phyloP scores from a whole-genome alignment of 2,113 vertebrate genomes.

The Rousettus leschenaultii region DNA sequence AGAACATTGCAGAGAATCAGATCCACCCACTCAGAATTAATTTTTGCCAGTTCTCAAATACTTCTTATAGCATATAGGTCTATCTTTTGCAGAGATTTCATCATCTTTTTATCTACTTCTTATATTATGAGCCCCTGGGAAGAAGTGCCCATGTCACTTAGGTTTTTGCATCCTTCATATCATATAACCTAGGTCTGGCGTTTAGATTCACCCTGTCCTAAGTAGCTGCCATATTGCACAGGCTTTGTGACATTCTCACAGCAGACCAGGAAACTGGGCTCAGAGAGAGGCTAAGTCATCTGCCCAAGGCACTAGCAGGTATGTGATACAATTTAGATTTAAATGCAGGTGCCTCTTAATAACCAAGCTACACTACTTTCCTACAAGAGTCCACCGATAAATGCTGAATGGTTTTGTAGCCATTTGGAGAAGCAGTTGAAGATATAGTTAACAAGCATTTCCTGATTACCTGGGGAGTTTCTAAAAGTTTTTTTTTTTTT shows the following conservation, averaged over 20 bases:
- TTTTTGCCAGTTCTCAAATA: neutral
- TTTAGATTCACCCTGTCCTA: neutral
- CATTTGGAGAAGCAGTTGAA: conserved; percentile 22
- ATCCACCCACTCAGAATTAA: neutral
- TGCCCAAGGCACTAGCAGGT: neutral
- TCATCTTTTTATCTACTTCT: neutral
- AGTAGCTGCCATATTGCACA: neutral
- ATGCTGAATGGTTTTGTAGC: neutral
- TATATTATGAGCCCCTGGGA: neutral
- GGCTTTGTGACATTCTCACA: neutral
- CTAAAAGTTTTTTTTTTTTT: neutral
- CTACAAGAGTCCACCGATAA: neutral
- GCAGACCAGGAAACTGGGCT: neutral
- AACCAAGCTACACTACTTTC: neutral
- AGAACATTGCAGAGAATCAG: neutral
- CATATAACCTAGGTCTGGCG: neutral
- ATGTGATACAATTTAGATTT: neutral
- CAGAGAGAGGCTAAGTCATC: neutral
- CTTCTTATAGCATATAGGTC: neutral
- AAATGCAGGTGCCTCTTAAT: neutral
- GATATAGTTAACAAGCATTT: neutral
- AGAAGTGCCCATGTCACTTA: neutral
- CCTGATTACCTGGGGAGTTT: neutral
- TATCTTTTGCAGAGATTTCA: neutral
- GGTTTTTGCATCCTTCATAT: neutral